Percentiles rank a stretch among this genome's conserved stretches.
Conservation (phyloP, 2,113 vertebrate species). For the Vidua macroura region DNA sequence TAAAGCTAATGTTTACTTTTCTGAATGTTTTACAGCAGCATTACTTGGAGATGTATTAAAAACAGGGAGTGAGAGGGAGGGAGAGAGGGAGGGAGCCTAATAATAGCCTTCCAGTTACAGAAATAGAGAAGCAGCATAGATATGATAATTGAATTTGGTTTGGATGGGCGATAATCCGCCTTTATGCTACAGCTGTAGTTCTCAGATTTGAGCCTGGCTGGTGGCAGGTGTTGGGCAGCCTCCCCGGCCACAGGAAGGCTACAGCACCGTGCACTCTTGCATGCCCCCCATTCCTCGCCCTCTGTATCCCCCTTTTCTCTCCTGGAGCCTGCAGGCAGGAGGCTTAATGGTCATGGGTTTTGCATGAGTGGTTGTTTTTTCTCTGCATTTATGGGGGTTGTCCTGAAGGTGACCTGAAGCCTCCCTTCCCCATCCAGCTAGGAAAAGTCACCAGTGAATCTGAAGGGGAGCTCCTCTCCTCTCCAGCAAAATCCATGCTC, state of each 20-base stretch:
- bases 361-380: neutral
- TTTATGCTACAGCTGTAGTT: constrained; percentile 81
- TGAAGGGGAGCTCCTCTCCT: neutral
- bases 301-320: fast-evolving
- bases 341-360: neutral
- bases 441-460: neutral
- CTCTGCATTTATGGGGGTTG: neutral
- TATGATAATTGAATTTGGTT: constrained; percentile 81
- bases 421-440: neutral
- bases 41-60: constrained; percentile 74
- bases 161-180: constrained; percentile 76
- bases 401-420: neutral
- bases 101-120: constrained; percentile 77
- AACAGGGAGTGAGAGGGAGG: constrained; percentile 48
- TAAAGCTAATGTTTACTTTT: constrained; percentile 79
- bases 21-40: constrained; percentile 76
- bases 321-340: neutral
- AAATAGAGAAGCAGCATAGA: constrained; percentile 76
- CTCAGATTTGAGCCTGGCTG: constrained; percentile 69
- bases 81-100: constrained; percentile 72
- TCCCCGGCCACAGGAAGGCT: neutral
- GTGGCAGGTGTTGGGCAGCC: constrained; percentile 61
- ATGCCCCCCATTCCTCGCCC: neutral
- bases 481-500: neutral
- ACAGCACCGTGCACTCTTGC: neutral